Conservation (phyloP, 2,797 vertebrate species). For the Poecilia wingei region DNA sequence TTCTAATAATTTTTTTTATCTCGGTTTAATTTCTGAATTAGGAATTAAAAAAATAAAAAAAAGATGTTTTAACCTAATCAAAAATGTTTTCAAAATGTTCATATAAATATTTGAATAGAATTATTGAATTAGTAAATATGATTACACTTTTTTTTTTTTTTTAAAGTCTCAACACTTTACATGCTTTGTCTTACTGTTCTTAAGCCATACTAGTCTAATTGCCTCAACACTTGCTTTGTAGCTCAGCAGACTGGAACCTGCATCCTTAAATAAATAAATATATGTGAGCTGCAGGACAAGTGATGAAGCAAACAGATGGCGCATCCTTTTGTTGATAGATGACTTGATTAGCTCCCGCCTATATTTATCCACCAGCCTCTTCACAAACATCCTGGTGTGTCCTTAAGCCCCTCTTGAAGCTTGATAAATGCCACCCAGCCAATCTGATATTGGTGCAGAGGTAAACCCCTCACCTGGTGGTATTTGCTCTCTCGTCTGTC, state of each 20-base stretch:
- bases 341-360: constrained; percentile 56
- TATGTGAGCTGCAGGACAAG: constrained; percentile 27
- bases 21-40: neutral
- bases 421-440: constrained; percentile 69
- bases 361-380: constrained; percentile 63
- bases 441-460: constrained; percentile 48
- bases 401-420: constrained; percentile 57
- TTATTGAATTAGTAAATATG: neutral
- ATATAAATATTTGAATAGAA: neutral
- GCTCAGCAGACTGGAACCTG: constrained; percentile 17
- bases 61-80: neutral
- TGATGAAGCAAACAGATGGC: constrained; percentile 47
- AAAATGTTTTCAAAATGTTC: neutral
- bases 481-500: constrained; percentile 66
- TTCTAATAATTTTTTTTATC: neutral
- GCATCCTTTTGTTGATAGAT: constrained; percentile 50
- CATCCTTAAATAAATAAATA: constrained; percentile 22
- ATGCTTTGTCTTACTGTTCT: neutral
- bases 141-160: neutral
- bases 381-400: constrained; percentile 52
- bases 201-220: constrained; percentile 5
- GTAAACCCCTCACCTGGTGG: constrained; percentile 66
- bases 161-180: neutral
- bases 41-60: neutral
- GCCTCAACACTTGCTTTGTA: constrained; percentile 10